A percentile compares a stretch with the other conserved stretches of the same genome.
phyloP scores from a whole-genome alignment of 2,113 vertebrate species.

The cat (Felis catus) region F.catus_Fca126_mat1.0 CM031421.1:96778501-96779000 shows the following conservation, averaged over 20 bases:
- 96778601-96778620: not conserved
- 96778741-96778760: not conserved
- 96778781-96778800: not conserved
- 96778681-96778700: not conserved
- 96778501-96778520: not conserved
- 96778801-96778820: not conserved
- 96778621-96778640: fast-evolving
- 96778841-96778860: too few relatives aligned
- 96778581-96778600: too few relatives aligned
- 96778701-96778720: not conserved
- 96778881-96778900: too few relatives aligned
- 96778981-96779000: too few relatives aligned
- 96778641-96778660: not conserved
- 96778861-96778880: too few relatives aligned
- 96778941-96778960: too few relatives aligned
- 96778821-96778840: too few relatives aligned
- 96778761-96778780: not conserved
- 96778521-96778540: not conserved
- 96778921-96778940: too few relatives aligned
- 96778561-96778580: not conserved
- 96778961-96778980: too few relatives aligned
- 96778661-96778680: fast-evolving
- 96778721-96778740: not conserved
- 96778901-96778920: too few relatives aligned
- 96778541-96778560: not conserved